phyloP scores from a whole-genome alignment of 2,113 vertebrate species.

The Rafetus swinhoei region DNA sequence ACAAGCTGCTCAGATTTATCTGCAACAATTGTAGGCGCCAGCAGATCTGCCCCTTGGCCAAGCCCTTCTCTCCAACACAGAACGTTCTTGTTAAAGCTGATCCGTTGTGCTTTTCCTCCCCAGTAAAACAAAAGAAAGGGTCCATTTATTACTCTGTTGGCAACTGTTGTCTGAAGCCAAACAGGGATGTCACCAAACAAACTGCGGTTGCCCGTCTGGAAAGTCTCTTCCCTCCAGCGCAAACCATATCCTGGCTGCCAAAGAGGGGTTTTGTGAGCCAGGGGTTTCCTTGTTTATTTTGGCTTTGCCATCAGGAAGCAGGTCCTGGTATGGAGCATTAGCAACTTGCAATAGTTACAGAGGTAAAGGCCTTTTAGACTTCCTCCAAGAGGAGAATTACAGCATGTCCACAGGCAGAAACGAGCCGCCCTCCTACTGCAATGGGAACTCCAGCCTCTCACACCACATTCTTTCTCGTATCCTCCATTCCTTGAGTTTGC shows the following conservation, averaged over 20 bases:
- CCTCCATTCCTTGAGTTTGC: neutral
- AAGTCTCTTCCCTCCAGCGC: neutral
- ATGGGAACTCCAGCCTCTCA: neutral
- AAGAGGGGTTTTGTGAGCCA: neutral
- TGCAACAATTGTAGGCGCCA: neutral
- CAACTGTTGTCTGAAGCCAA: conserved; percentile 12
- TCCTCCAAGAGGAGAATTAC: neutral
- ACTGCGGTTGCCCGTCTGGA: neutral
- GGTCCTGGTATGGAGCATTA: conserved; percentile 10
- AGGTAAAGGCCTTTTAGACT: neutral
- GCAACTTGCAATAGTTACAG: neutral
- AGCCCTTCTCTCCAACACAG: neutral
- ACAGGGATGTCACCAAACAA: conserved; percentile 29
- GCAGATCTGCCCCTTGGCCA: neutral
- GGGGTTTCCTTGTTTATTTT: neutral
- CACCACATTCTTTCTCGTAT: neutral
- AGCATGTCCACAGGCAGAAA: neutral
- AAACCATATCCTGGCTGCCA: neutral
- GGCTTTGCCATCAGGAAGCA: conserved; percentile 47
- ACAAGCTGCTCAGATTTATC: neutral
- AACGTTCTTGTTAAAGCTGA: neutral
- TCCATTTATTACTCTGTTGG: neutral
- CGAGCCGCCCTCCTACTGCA: neutral
- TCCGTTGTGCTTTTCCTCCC: neutral
- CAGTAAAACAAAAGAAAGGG: neutral